phyloP scores from a whole-genome alignment of 2,113 vertebrate species.

The Chlamydotis undulata region DNA sequence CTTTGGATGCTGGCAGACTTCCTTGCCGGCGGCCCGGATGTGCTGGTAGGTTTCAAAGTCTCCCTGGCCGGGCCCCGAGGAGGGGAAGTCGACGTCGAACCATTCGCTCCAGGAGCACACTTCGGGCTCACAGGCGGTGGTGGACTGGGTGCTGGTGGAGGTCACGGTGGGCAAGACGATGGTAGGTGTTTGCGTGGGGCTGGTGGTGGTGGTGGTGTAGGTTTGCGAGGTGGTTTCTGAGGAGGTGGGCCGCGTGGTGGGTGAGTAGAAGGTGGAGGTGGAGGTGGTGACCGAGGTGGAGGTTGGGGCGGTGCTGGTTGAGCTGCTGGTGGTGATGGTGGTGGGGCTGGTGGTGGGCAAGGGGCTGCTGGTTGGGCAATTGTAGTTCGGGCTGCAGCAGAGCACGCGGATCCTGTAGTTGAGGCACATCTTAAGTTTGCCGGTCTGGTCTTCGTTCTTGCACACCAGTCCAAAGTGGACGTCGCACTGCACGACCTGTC shows the following conservation, averaged over 20 bases:
- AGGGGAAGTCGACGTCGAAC: conserved; percentile 58
- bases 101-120: conserved; percentile 63
- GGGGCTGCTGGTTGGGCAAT: background rate
- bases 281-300: too few relatives aligned
- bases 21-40: conserved; percentile 17
- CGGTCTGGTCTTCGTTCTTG: conserved; percentile 48
- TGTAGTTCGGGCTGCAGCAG: conserved; percentile 17
- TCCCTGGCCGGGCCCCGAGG: background rate
- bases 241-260: too few relatives aligned
- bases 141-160: background rate
- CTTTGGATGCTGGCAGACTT: conserved; percentile 25
- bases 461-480: conserved; percentile 49
- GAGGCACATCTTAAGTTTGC: background rate
- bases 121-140: background rate
- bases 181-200: accelerated
- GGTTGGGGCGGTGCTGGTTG: too few relatives aligned
- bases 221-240: too few relatives aligned
- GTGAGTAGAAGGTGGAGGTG: too few relatives aligned
- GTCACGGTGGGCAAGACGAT: accelerated
- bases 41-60: conserved; percentile 63
- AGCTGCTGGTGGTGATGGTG: background rate
- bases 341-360: background rate
- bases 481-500: conserved; percentile 56
- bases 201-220: background rate
- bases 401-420: conserved; percentile 55